These are phyloP conservation scores for Abrostola tripartita DNA, from an alignment of 2,888 invertebrate genomes.

Conservation along the genomic window DNA sequence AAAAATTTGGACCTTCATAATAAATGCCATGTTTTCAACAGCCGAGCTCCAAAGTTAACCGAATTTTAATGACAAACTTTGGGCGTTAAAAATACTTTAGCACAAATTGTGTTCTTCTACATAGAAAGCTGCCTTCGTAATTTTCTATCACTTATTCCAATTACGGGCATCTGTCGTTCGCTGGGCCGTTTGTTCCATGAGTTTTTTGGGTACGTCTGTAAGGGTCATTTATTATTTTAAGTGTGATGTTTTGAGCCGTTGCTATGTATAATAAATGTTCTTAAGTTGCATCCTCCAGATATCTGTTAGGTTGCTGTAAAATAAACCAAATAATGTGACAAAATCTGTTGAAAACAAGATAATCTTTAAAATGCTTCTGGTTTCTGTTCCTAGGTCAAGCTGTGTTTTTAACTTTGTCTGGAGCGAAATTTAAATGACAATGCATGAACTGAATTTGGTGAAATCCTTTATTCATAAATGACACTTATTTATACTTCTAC, in stretches of 20 bases:
- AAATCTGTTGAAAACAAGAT: too few species aligned
- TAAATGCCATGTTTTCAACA: constrained; percentile 73
- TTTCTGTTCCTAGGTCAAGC: too few species aligned
- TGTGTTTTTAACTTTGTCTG: too few species aligned
- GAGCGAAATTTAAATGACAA: too few species aligned
- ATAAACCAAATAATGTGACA: too few species aligned
- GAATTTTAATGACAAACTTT: constrained; percentile 68
- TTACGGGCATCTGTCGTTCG: constrained; percentile 56
- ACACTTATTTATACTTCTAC: too few species aligned
- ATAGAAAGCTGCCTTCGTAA: constrained; percentile 40
- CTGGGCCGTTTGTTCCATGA: constrained; percentile 32
- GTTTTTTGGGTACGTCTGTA: constrained; percentile 34
- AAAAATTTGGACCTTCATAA: constrained; percentile 66
- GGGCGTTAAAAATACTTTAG: constrained; percentile 44
- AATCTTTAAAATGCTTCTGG: too few species aligned
- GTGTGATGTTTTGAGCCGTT: constrained; percentile 7
- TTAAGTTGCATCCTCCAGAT: too few species aligned
- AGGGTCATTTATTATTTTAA: constrained; percentile 28
- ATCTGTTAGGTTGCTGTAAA: too few species aligned
- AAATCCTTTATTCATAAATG: too few species aligned
- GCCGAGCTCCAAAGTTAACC: constrained; percentile 61
- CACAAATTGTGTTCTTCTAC: constrained; percentile 31
- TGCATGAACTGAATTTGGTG: too few species aligned
- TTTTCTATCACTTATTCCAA: constrained; percentile 56
- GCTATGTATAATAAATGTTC: too few species aligned